Conservation (phyloP, 2,888 invertebrate genomes). For the Oegoconia quadripuncta region DNA sequence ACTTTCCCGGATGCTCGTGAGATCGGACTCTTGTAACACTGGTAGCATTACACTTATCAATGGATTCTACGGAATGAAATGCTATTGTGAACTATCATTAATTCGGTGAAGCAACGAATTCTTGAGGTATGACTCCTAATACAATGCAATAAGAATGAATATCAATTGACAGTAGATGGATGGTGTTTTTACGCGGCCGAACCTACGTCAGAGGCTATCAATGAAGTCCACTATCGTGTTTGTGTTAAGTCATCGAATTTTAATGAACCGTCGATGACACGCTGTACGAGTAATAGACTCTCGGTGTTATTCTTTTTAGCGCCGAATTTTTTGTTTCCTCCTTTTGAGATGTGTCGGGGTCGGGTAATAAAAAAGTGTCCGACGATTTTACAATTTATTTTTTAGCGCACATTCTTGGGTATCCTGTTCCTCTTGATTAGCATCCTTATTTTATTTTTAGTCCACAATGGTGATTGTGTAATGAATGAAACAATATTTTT, state of each 20-base stretch:
- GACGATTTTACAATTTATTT: conserved; percentile 39
- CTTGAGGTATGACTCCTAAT: conserved; percentile 36
- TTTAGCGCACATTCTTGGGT: conserved; percentile 49
- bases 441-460: conserved; percentile 42
- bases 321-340: conserved; percentile 61
- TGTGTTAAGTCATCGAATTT: conserved; percentile 78
- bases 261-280: conserved; percentile 79
- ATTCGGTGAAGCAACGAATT: conserved; percentile 54
- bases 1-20: conserved; percentile 61
- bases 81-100: conserved; percentile 71
- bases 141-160: conserved; percentile 32
- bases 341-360: conserved; percentile 51
- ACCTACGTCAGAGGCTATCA: conserved; percentile 75
- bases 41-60: conserved; percentile 76
- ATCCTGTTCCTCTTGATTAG: conserved; percentile 49
- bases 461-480: too few species aligned
- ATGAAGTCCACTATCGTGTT: conserved; percentile 76
- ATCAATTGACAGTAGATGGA: conserved; percentile 29
- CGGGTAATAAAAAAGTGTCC: conserved; percentile 48
- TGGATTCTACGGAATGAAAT: conserved; percentile 75
- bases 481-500: too few species aligned
- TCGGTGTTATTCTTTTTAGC: conserved; percentile 74
- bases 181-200: conserved; percentile 54
- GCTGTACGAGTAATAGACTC: conserved; percentile 76
- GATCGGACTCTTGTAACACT: conserved; percentile 71